Conservation (phyloP, 2,797 vertebrate genomes). For the Eulemur rubriventer region DNA sequence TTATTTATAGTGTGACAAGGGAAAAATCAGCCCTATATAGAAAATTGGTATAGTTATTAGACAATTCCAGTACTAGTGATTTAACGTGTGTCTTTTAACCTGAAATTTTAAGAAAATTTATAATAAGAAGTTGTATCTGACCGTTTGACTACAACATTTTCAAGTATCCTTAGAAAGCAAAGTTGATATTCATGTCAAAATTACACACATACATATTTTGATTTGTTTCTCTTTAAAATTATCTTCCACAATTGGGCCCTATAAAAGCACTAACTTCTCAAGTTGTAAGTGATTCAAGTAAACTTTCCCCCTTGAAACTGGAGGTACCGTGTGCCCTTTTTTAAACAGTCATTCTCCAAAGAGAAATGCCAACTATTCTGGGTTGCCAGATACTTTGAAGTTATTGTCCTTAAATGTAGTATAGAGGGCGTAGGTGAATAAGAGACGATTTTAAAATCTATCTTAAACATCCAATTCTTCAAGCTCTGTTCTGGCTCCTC, state of each 20-base stretch:
- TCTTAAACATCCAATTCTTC: constrained; percentile 60
- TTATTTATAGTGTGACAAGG: not conserved
- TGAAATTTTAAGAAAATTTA: not conserved
- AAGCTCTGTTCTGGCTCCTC: constrained; percentile 58
- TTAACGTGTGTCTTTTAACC: not conserved
- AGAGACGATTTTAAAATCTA: constrained; percentile 62
- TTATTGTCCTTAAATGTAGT: constrained; percentile 57
- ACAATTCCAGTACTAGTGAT: not conserved
- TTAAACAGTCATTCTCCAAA: constrained; percentile 48
- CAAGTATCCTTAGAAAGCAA: not conserved
- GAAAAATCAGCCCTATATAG: not conserved
- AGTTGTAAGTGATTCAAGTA: not conserved
- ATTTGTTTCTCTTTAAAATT: constrained; percentile 16
- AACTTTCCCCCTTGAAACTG: not conserved
- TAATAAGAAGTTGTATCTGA: not conserved
- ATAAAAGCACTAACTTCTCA: not conserved
- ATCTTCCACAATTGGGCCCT: not conserved
- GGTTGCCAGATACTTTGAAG: constrained; percentile 60
- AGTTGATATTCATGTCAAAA: not conserved
- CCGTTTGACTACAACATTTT: not conserved
- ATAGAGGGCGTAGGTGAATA: constrained; percentile 41
- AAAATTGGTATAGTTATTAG: not conserved
- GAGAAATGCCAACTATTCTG: constrained; percentile 46
- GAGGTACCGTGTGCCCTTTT: not conserved
- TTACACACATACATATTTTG: not conserved